Percentiles rank a stretch among this genome's conserved stretches.
Conservation (phyloP, 2,797 vertebrate species). For the Hippopotamyrus pictus region DNA sequence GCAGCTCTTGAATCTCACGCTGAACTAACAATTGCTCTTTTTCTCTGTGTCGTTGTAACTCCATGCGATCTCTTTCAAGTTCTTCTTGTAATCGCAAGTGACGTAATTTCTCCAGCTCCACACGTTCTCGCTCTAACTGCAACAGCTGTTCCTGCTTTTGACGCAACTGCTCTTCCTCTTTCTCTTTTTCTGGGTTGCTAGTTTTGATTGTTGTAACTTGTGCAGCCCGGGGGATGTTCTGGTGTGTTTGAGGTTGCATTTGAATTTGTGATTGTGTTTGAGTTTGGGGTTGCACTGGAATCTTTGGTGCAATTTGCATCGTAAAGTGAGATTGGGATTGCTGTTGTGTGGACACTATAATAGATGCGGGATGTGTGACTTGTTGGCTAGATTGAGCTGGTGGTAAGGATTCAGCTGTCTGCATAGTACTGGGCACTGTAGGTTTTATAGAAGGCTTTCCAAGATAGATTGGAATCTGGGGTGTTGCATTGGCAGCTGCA, state of each 20-base stretch:
- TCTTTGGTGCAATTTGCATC: slow-evolving; percentile 39
- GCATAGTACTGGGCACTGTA: slow-evolving; percentile 33
- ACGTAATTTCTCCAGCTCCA: slow-evolving; percentile 90
- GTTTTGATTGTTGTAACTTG: slow-evolving; percentile 31
- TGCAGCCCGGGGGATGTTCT: slow-evolving; percentile 30
- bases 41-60: slow-evolving; percentile 87
- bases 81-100: slow-evolving; percentile 91
- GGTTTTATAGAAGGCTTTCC: slow-evolving; percentile 69
- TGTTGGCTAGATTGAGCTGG: slow-evolving; percentile 21
- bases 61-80: slow-evolving; percentile 82
- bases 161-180: slow-evolving; percentile 83
- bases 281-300: slow-evolving; percentile 31
- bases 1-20: slow-evolving; percentile 90
- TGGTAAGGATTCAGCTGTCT: slow-evolving; percentile 16
- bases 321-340: slow-evolving; percentile 56
- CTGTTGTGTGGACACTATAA: slow-evolving; percentile 24
- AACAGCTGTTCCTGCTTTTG: slow-evolving; percentile 91
- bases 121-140: slow-evolving; percentile 87
- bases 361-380: slow-evolving; percentile 10
- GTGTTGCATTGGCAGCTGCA: slow-evolving; percentile 35
- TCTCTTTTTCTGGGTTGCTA: slow-evolving; percentile 68
- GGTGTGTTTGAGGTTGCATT: slow-evolving; percentile 33
- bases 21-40: slow-evolving; percentile 96
- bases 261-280: slow-evolving; percentile 33
- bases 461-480: slow-evolving; percentile 81